Evolutionary conservation across 1,140 invertebrate species (phyloP).

Genomic region (Nasonia longicornis): DNA sequence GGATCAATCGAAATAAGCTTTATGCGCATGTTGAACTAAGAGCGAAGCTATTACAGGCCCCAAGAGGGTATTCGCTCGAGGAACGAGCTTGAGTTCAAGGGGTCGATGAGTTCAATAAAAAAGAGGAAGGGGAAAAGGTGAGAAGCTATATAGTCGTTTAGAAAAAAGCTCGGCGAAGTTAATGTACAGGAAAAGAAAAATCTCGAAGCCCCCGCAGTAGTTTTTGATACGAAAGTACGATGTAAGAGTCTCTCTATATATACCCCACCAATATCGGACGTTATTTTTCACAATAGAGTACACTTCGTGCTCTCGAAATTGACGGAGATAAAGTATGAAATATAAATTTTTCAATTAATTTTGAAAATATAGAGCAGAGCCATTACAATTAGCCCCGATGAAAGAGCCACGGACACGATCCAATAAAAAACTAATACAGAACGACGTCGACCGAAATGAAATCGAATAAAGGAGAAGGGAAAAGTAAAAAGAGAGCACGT

Average conservation of each 20-base stretch:
- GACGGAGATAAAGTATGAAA: no score
- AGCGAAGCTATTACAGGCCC: constrained; percentile 25
- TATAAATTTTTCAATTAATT: background rate
- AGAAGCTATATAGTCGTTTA: background rate
- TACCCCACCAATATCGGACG: no score
- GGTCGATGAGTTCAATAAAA: background rate
- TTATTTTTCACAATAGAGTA: no score
- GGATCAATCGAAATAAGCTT: constrained; percentile 41
- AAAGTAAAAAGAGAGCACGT: background rate
- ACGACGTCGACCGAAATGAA: background rate
- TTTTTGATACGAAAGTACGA: no score
- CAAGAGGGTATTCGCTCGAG: constrained; percentile 21
- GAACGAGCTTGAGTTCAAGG: constrained; percentile 29
- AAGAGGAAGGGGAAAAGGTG: background rate
- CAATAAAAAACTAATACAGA: background rate
- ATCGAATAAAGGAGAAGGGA: background rate
- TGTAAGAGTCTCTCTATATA: no score
- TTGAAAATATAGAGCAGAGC: background rate
- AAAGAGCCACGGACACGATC: background rate
- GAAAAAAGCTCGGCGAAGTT: background rate
- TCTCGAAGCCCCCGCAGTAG: background rate
- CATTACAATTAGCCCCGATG: background rate
- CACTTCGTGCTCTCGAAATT: no score
- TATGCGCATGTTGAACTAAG: constrained; percentile 30
- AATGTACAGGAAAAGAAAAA: constrained; percentile 23